Evolutionary conservation across 2,888 invertebrate species (phyloP), one percentile per base, ranked within the genome.

Genomic region (Plutella xylostella): DNA sequence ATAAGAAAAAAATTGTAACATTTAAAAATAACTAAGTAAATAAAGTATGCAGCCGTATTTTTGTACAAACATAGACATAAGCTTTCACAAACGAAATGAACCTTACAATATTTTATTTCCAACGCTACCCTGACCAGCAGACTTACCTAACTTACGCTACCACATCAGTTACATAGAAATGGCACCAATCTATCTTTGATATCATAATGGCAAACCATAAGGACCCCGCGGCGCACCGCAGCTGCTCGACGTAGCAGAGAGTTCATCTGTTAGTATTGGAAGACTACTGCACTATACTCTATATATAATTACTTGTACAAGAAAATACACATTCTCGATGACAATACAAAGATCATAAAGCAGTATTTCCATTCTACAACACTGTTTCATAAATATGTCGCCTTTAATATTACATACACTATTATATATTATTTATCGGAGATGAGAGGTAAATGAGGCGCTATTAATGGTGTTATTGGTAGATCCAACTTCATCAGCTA

Each of bases 161-260:
- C 79, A 65, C 78, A 65, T 80, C 79, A 68, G 78, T 70, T 75
- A 82, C 71, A 77, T 68, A 77, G 77, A 79, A 80, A 83, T 83
- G 83, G 83, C 83, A 83, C 83, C 83, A 78, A 82, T 78, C 82
- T 82, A 82, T 83, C 83, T 83, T 83, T 83, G 83, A 83, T 83
- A 83, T 82, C 70, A 75, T 70, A 82, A 83, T 83, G 82, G 83
- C 82, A 83, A 82, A 73, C 80, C 79, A 75, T 75, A 79, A 72
- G 79, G 78, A 78, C 75, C 79, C 77, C 69, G 28, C 42, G 19
- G 22, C 20, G 35, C 22, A 15, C 42, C 33, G 15, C 35, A 12
- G 15, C 14, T 17, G 19, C 28, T 7, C 14, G 19, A 31, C 31
- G 30, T 22, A 7, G 39, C 33, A 18, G 22, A 14, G 18, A 19